phyloP scores from a whole-genome alignment of 2,888 invertebrate genomes.

The Drosophila differens region DNA sequence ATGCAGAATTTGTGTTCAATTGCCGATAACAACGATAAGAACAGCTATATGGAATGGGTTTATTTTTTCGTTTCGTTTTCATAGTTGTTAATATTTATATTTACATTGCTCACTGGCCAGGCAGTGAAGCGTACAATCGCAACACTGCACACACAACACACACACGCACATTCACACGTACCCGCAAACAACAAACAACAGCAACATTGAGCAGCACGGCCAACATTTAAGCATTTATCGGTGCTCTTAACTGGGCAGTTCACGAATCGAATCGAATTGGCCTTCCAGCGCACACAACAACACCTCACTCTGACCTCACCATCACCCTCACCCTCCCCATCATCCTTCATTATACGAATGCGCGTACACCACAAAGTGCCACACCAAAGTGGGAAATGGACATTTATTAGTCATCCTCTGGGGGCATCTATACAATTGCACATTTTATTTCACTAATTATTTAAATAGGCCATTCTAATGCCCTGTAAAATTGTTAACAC shows the following conservation, averaged over 20 bases:
- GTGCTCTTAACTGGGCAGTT: conserved; percentile 47
- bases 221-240: conserved; percentile 64
- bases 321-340: not conserved
- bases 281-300: not conserved
- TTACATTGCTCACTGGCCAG: conserved; percentile 31
- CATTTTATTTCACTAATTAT: conserved; percentile 52
- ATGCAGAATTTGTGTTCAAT: conserved; percentile 17
- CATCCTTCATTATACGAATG: not conserved
- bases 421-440: conserved; percentile 34
- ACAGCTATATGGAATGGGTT: not conserved
- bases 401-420: conserved; percentile 52
- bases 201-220: conserved; percentile 22
- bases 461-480: conserved; percentile 36
- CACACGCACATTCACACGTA: conserved; percentile 4
- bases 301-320: not conserved
- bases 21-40: conserved; percentile 33
- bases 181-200: conserved; percentile 19
- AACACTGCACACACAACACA: conserved; percentile 11
- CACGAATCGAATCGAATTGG: conserved; percentile 20
- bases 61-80: conserved; percentile 38
- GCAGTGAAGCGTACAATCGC: conserved; percentile 43
- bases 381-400: conserved; percentile 46
- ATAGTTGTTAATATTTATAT: conserved; percentile 75
- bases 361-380: conserved; percentile 23
- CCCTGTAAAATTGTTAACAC: conserved; percentile 3